Evolutionary conservation across 2,888 invertebrate species (phyloP).

Genomic region (Chymomyza amoena): DNA sequence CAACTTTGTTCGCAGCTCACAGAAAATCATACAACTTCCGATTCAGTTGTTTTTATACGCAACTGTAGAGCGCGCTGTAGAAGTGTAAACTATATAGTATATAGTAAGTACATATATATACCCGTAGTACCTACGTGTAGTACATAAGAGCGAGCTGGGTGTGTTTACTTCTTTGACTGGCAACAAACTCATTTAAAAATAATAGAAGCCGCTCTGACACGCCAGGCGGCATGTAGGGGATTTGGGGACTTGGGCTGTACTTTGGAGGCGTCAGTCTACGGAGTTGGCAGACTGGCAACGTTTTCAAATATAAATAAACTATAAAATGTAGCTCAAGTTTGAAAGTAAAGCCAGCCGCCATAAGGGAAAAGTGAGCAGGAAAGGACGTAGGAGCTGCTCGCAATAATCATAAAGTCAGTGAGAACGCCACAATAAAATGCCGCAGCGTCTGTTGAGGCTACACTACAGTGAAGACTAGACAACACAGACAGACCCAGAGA

Average conservation of each 20-base stretch:
- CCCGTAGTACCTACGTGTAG: not conserved
- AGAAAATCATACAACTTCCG: constrained; percentile 27
- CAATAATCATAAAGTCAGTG: constrained; percentile 66
- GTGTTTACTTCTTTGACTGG: constrained; percentile 14
- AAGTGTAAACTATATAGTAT: not conserved
- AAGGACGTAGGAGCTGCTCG: constrained; percentile 7
- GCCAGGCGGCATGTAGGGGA: not conserved
- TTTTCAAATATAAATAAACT: constrained; percentile 15
- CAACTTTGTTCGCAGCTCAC: constrained; percentile 18
- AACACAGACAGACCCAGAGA: not conserved
- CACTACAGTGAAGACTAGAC: not conserved
- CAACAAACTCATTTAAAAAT: constrained; percentile 53
- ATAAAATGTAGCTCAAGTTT: not conserved
- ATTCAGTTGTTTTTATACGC: constrained; percentile 43
- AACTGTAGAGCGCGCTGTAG: not conserved
- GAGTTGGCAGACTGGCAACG: constrained; percentile 17
- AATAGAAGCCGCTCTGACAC: constrained; percentile 30
- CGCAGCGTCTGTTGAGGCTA: not conserved
- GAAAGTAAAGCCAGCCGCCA: not conserved
- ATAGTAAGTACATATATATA: not conserved
- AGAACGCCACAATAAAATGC: constrained; percentile 59
- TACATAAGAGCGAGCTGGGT: not conserved
- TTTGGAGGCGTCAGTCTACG: constrained; percentile 3
- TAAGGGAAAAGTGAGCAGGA: constrained; percentile 9
- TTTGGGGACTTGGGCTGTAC: not conserved